A percentile compares a stretch with the other conserved stretches of the same genome.
Evolutionary conservation across 2,888 invertebrate genomes (phyloP).

Genomic region (Caradrina kadenii): DNA sequence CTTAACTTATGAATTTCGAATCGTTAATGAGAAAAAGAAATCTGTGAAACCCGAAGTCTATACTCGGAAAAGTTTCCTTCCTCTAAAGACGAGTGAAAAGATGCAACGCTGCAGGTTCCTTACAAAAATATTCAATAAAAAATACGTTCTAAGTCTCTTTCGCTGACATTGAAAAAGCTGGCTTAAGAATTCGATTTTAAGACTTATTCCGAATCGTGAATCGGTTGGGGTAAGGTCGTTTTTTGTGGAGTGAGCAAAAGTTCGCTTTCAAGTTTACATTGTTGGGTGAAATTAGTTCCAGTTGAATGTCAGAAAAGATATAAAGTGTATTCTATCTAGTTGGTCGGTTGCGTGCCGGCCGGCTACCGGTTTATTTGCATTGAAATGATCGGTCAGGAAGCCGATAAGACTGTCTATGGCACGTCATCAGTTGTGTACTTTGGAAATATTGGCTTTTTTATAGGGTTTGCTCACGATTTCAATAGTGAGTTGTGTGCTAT

Average conservation of each 20-base stretch:
- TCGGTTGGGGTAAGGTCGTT: conserved; percentile 46
- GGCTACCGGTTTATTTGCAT: conserved; percentile 61
- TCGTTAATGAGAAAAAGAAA: conserved; percentile 77
- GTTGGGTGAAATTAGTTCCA: conserved; percentile 82
- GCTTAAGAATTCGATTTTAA: conserved; percentile 58
- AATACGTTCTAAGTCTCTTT: conserved; percentile 46
- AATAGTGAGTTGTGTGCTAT: neutral
- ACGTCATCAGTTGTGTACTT: conserved; percentile 56
- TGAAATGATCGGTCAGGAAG: conserved; percentile 62
- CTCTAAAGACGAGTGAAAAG: conserved; percentile 73
- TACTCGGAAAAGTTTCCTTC: conserved; percentile 74
- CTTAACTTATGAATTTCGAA: conserved; percentile 70
- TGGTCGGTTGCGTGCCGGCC: conserved; percentile 59
- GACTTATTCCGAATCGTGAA: conserved; percentile 57
- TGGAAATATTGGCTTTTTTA: conserved; percentile 53
- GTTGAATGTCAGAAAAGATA: conserved; percentile 79
- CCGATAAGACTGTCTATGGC: conserved; percentile 54
- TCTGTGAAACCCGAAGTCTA: conserved; percentile 63
- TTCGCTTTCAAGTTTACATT: conserved; percentile 79
- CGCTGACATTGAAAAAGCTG: conserved; percentile 50
- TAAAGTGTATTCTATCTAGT: conserved; percentile 72
- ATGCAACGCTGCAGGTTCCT: conserved; percentile 74
- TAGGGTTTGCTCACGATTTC: conserved; percentile 50
- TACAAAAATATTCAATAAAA: conserved; percentile 48
- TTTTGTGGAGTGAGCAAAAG: conserved; percentile 61